Base-by-base conservation (phyloP, 2,888 invertebrate species). In the Lagria hirta region DNA sequence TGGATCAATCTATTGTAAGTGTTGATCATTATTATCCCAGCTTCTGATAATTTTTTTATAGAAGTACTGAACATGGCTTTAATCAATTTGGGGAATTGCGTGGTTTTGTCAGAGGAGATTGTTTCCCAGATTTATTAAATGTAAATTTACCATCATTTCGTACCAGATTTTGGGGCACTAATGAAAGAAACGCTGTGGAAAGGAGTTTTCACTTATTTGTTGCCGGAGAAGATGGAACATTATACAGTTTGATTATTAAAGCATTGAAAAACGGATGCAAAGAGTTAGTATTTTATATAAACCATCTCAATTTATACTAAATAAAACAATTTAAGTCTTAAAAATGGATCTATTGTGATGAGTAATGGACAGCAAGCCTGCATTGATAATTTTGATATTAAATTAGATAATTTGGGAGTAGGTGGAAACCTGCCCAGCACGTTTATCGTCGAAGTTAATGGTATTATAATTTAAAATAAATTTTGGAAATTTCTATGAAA, bases 81-180 rank as follows among this genome's bases (percentile, higher is more conserved):
- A 72, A 79, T 48, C 84, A 84, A 60, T 84, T 78, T 70, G 86
- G 86, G 3, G 71, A 75, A 0, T 58, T 82, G 10, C 73, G 78
- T 49, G 86, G 85, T 0, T 75, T 75, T 10, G 62, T 84, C 41
- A 73, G 71, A 35, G 67, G 75, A 0, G 75, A 71, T 42, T 66
- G 74, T 29, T 66, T 65, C 1, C 59, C 70, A 16, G 75, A 73
- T 12, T 62, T 64, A 17, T 49, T 54, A 62, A 61, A 61, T 56
- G 33, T 83, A 12, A 75, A 78, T 46, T 63, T 79, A 4, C 73
- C 80, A 70, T 27, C 54, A 38, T 62, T 44, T 53, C 57, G 52
- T 52, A 61, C 45, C 35, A 52, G 58, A 16, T 48, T 28, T 18
- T 54, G 52, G 45, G 66, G 68, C 1, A 57, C 55, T 1, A 51